These are phyloP conservation scores for Ennomos erosarius DNA, from an alignment of 2,888 invertebrate species.

Conservation along the genomic window DNA sequence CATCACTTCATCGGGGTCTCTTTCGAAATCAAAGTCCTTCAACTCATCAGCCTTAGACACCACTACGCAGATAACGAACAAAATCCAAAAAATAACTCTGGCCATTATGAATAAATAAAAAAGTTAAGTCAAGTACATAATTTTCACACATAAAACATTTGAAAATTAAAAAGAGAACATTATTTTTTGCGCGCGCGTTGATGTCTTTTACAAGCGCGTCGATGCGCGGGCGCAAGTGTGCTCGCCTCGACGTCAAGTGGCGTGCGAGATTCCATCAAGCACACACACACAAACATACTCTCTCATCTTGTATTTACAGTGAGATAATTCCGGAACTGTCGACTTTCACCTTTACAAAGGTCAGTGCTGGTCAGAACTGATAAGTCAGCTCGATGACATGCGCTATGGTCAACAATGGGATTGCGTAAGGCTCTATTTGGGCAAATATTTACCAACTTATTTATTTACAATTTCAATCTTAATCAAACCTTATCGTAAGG, in stretches of 20 bases:
- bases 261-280: conserved; percentile 55
- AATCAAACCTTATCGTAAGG: background rate
- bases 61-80: conserved; percentile 51
- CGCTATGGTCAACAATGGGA: conserved; percentile 45
- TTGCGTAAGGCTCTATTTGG: conserved; percentile 43
- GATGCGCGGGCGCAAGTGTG: conserved; percentile 69
- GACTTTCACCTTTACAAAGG: conserved; percentile 72
- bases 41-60: conserved; percentile 55
- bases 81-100: conserved; percentile 43
- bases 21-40: conserved; percentile 65
- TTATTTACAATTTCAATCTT: background rate
- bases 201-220: conserved; percentile 44
- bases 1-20: conserved; percentile 73
- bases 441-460: conserved; percentile 12
- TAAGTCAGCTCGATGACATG: conserved; percentile 56
- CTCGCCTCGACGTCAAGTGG: conserved; percentile 66
- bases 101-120: conserved; percentile 53
- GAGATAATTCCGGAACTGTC: conserved; percentile 78
- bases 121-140: conserved; percentile 26
- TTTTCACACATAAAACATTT: conserved; percentile 26
- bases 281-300: conserved; percentile 62
- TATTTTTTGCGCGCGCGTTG: conserved; percentile 47
- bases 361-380: conserved; percentile 64
- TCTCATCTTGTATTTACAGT: conserved; percentile 71
- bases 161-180: conserved; percentile 33